A percentile compares a stretch with the other conserved stretches of the same genome.
These are phyloP conservation scores for Patella ulyssiponensis DNA, from an alignment of 2,888 invertebrate genomes.

Conservation along the genomic window DNA sequence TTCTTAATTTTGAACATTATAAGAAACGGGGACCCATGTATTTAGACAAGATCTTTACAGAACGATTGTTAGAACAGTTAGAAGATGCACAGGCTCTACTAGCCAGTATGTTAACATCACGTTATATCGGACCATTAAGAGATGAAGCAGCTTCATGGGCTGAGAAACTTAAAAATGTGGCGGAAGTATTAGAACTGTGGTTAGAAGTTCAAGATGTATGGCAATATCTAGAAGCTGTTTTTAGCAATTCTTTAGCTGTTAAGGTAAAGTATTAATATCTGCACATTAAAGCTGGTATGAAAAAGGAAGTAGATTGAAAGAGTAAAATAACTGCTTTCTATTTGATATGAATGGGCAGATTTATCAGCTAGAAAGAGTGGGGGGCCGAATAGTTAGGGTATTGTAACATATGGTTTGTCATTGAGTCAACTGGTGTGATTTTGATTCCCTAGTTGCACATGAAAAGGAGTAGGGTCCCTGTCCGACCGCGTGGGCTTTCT, in stretches of 20 bases:
- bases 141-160: slow-evolving; percentile 72
- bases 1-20: slow-evolving; percentile 70
- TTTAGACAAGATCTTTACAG: slow-evolving; percentile 69
- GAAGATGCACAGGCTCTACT: slow-evolving; percentile 71
- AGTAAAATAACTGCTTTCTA: not conserved
- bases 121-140: slow-evolving; percentile 70
- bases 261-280: slow-evolving; percentile 51
- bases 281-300: too few species aligned
- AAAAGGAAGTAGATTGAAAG: too few species aligned
- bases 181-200: slow-evolving; percentile 71
- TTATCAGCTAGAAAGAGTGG: not conserved
- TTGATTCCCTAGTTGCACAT: too few species aligned
- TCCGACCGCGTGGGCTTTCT: too few species aligned
- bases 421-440: too few species aligned
- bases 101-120: slow-evolving; percentile 71
- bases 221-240: slow-evolving; percentile 72
- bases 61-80: slow-evolving; percentile 70
- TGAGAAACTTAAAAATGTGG: slow-evolving; percentile 72
- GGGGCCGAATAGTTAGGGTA: not conserved
- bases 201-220: slow-evolving; percentile 72
- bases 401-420: too few species aligned
- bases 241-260: slow-evolving; percentile 65
- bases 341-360: not conserved
- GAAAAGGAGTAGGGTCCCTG: too few species aligned
- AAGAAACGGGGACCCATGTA: slow-evolving; percentile 70